A percentile compares a stretch with the other conserved stretches of the same genome.
phyloP scores from a whole-genome alignment of 1,140 invertebrate genomes.

The Monochamus saltuarius region DNA sequence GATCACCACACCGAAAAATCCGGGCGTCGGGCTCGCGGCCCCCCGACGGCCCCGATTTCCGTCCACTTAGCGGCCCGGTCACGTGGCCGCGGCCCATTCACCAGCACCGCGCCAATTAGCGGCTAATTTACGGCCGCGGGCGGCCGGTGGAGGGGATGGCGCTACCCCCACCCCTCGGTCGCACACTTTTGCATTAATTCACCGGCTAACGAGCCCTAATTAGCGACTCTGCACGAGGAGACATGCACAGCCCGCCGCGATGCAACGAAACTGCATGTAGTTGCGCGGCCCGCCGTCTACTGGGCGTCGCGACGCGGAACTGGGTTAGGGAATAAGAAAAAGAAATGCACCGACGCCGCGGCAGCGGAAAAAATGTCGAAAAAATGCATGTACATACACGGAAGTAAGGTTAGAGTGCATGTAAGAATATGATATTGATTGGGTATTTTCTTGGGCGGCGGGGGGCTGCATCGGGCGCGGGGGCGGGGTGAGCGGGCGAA shows the following conservation, averaged over 20 bases:
- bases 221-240: slow-evolving; percentile 7
- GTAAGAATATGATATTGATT: slow-evolving; percentile 52
- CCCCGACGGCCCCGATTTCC: no score
- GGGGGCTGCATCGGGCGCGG: slow-evolving; percentile 8
- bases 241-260: slow-evolving; percentile 8
- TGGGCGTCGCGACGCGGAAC: slow-evolving; percentile 45
- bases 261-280: slow-evolving; percentile 43
- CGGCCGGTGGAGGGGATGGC: slow-evolving; percentile 1
- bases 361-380: slow-evolving; percentile 47
- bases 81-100: slow-evolving; percentile 20
- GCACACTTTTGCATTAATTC: slow-evolving; percentile 22
- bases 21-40: no score
- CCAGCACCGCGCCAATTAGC: slow-evolving; percentile 16
- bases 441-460: slow-evolving; percentile 44
- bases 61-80: not conserved
- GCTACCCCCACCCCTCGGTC: slow-evolving; percentile 1
- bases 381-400: slow-evolving; percentile 53
- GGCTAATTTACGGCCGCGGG: slow-evolving; percentile 18
- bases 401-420: slow-evolving; percentile 50
- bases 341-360: slow-evolving; percentile 45
- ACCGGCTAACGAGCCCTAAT: slow-evolving; percentile 19
- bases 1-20: no score
- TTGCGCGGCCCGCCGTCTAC: slow-evolving; percentile 52
- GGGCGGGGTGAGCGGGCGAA: slow-evolving; percentile 11
- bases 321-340: slow-evolving; percentile 51